These are phyloP conservation scores for Heliconius ethilla DNA, from an alignment of 2,888 invertebrate genomes.

Conservation along the genomic window DNA sequence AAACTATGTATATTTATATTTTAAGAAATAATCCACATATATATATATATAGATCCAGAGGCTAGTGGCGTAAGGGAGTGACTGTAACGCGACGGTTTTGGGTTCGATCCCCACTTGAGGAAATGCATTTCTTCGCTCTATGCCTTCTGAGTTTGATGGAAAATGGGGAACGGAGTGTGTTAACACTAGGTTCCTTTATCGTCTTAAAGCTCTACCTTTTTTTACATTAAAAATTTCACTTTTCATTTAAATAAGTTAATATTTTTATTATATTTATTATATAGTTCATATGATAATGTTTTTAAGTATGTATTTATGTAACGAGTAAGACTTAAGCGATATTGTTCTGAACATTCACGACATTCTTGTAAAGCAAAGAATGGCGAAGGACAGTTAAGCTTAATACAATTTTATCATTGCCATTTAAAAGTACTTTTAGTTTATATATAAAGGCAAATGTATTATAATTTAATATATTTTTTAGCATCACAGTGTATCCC, in stretches of 20 bases:
- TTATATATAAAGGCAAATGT: not conserved
- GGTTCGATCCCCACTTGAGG: too few species aligned
- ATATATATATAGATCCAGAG: not conserved
- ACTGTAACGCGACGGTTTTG: too few species aligned
- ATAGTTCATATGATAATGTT: not conserved
- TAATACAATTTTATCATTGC: conserved; percentile 17
- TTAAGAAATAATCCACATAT: not conserved
- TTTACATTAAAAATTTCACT: not conserved
- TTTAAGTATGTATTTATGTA: not conserved
- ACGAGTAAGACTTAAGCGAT: conserved; percentile 1
- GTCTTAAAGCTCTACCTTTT: too few species aligned
- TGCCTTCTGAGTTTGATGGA: too few species aligned
- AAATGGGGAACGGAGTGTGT: too few species aligned
- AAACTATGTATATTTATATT: conserved; percentile 13
- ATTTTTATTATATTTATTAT: not conserved
- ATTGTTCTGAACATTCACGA: conserved; percentile 22
- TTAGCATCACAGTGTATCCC: not conserved
- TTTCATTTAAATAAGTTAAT: not conserved
- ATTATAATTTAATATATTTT: not conserved
- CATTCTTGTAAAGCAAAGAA: conserved; percentile 21
- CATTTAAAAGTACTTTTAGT: conserved; percentile 20
- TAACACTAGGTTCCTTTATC: too few species aligned
- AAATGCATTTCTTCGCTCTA: too few species aligned
- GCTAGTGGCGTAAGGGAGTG: too few species aligned
- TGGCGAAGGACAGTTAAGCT: conserved; percentile 16